Evolutionary conservation across 1,140 invertebrate species (phyloP), one percentile per base, ranked within the genome.

Genomic region (Formica selysi): DNA sequence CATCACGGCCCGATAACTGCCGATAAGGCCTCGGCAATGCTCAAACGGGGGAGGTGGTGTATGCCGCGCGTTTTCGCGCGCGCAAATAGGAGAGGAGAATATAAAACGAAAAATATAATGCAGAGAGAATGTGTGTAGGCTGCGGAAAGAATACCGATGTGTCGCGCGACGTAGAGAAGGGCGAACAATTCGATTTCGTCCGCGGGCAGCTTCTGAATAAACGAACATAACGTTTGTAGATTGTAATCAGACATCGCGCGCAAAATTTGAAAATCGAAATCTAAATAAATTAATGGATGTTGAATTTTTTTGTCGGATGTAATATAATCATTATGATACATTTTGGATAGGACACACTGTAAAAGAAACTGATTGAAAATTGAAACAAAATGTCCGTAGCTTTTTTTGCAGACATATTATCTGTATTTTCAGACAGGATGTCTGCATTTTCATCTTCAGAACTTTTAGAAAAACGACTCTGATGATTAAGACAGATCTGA

Each of bases 1-100:
- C 94, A 94, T 94, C 95, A 94, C 95, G 94, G 94, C 90, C 95
- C 95, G 95, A 95, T 95, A 95, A 95, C 94, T 95, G 94, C 94
- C 94, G 95, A 95, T 95, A 95, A 95, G 94, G 93, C 92, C 91
- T 92, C 91, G 91, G 91, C 92, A 93, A 94, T 94, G 92, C 93
- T 92, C 89, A 65, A 76, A 86, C 87, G 87, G 85, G 86, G 89
- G 89, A 88, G 62, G 59, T 44, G 85, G 87, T 87, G 79, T 91
- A 90, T 73, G 73, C 90, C 73, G 38, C 32, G 71, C 38, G 44
- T 62, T 54, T 36, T 79, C 38, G 57, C 59, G 59, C 76, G 74
- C 61, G 36, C 68, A 38, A 59, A 41, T 26, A 38, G 48, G 19
- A 68, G 78, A 70, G 65, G 19, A 26, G 76, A 78, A 89, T 87